Percentiles rank a stretch among this genome's conserved stretches.
phyloP scores from a whole-genome alignment of 2,797 vertebrate genomes.

The Parauchenoglanis ngamensis region DNA sequence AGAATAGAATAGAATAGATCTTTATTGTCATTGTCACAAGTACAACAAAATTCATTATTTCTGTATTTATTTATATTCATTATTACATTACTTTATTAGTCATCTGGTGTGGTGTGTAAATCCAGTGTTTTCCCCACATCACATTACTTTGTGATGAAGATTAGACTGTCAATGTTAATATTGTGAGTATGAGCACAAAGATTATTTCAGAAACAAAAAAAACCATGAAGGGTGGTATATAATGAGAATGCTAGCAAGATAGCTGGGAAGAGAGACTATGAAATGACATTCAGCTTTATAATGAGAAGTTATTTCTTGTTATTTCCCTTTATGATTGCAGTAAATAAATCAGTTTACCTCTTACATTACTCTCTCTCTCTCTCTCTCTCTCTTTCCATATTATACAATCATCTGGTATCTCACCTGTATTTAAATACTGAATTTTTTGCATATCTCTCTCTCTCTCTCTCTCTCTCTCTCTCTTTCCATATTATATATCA shows the following conservation, averaged over 20 bases:
- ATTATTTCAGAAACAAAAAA: neutral
- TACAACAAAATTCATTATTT: no score
- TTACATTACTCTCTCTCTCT: constrained; percentile 18
- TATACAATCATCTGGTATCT: neutral
- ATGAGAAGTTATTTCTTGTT: neutral
- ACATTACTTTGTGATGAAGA: neutral
- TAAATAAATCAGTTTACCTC: neutral
- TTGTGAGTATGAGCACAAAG: neutral
- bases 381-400: neutral
- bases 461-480: neutral
- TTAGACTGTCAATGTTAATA: neutral
- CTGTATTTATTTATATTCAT: neutral
- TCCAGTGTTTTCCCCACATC: neutral
- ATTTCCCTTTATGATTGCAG: neutral
- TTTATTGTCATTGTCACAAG: no score
- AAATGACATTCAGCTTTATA: neutral
- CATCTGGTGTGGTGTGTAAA: neutral
- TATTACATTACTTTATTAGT: neutral
- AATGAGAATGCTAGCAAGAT: constrained; percentile 9
- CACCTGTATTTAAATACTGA: neutral
- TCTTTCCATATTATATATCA: neutral
- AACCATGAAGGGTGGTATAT: neutral
- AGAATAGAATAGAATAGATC: no score
- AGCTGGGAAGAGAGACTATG: neutral
- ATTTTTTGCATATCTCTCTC: neutral